A percentile compares a stretch with the other conserved stretches of the same genome.
Evolutionary conservation across 1,140 invertebrate species (phyloP).

Genomic region (Pseudomyrmex pallidus): DNA sequence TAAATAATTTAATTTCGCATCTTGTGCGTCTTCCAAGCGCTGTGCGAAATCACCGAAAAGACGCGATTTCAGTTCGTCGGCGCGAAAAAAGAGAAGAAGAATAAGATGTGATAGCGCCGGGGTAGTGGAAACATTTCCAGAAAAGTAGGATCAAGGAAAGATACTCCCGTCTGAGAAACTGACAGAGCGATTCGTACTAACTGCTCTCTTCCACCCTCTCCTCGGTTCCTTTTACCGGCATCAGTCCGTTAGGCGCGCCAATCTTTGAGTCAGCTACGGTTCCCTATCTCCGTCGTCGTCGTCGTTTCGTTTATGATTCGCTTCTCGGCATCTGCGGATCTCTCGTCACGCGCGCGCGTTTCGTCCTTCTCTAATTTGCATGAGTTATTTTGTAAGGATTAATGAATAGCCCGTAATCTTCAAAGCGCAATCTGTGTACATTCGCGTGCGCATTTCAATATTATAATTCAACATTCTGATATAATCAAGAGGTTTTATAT

Average conservation of each 20-base stretch:
- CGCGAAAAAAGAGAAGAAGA: background rate
- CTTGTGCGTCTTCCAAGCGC: background rate
- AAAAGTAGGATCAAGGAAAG: constrained; percentile 58
- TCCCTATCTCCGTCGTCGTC: constrained; percentile 52
- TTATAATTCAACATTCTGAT: constrained; percentile 37
- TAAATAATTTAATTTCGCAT: too few species aligned
- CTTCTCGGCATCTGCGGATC: constrained; percentile 28
- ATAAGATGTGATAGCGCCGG: background rate
- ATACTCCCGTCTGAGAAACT: constrained; percentile 65
- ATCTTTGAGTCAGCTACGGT: constrained; percentile 64
- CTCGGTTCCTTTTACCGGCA: constrained; percentile 49
- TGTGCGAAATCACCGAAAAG: constrained; percentile 6
- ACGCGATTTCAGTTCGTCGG: background rate
- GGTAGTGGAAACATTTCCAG: constrained; percentile 19
- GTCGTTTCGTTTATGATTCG: constrained; percentile 22
- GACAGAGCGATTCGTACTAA: constrained; percentile 68
- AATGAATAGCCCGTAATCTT: background rate
- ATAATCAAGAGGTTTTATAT: background rate
- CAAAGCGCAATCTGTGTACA: constrained; percentile 5
- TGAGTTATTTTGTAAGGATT: constrained; percentile 50
- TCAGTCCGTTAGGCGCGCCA: constrained; percentile 63
- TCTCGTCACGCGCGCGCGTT: background rate
- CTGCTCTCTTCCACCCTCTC: constrained; percentile 57
- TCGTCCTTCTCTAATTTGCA: constrained; percentile 60
- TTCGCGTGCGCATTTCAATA: background rate